Base-by-base conservation (phyloP, 2,113 vertebrate genomes). In the Syngnathoides biaculeatus region DNA sequence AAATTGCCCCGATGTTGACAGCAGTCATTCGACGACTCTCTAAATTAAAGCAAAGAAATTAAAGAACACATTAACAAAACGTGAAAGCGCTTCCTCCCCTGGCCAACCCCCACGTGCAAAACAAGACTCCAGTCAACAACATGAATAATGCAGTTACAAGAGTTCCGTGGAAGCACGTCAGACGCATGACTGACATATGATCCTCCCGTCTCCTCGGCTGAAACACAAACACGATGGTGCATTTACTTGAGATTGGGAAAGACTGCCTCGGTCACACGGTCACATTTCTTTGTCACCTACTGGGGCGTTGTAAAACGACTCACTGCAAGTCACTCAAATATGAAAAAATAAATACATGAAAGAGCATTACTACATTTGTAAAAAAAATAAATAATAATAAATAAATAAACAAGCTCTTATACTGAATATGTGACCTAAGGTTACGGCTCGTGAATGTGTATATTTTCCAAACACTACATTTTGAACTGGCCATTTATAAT, bases 81-180 rank as follows among this genome's bases (percentile, higher is more conserved):
- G 38, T 17, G 60, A 22, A 15, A 26, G 39, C 39, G 84, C 86
- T 84, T 82, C 81, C 74, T 80, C 77, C 40, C 73, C 71, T 35
- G 57, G 70, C 68, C 68, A 50, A 53, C 50, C 63, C 79, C 69
- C 70, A 76, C 71, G 84, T 86, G 86, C 83, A 84, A 80, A 80
- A 86, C 67, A 78, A 78, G 79, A 72, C 84, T 86, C 68, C 73
- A 76, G 83, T 88, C 88, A 87, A 89, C 87, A 84, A 69, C 76
- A 89, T 91, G 87, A 92, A 91, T 90, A 89, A 90, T 90, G 84
- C 81, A 92, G 79, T 58, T 79, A 89, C 76, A 79, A 83, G 80
- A 88, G 84, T 78, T 78, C 67, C 77, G 71, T 79, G 75, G 77
- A 82, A 86, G 84, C 81, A 75, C 71, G 62, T 76, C 83, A 81